A percentile compares a stretch with the other conserved stretches of the same genome.
Evolutionary conservation across 1,140 invertebrate species (phyloP).

Genomic region (Coenobita brevimanus): DNA sequence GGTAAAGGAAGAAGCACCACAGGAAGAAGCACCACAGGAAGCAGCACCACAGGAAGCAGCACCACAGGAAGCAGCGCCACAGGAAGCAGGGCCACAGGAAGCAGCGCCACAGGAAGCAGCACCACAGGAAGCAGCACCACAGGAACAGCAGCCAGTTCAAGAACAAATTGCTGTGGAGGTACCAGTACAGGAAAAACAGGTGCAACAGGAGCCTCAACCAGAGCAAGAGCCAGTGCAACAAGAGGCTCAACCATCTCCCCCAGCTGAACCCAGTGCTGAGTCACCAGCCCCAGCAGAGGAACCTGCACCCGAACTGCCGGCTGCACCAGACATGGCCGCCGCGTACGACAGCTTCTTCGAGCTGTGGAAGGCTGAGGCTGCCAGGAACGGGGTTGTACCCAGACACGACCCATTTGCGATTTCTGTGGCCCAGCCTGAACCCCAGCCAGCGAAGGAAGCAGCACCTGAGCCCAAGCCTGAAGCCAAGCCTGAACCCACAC

Average conservation of each 20-base stretch:
- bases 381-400: conserved; percentile 25
- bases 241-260: not conserved
- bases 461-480: too few relatives aligned
- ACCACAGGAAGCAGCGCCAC: not conserved
- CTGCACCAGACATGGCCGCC: not conserved
- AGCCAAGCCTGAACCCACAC: too few relatives aligned
- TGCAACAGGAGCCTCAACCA: not conserved
- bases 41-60: not conserved
- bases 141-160: not conserved
- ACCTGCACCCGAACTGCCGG: not conserved
- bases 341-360: conserved; percentile 18
- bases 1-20: not conserved
- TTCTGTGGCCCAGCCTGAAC: not conserved
- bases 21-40: not conserved
- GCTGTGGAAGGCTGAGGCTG: conserved; percentile 15
- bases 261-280: not conserved
- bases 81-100: not conserved
- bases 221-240: not conserved
- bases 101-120: not conserved
- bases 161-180: not conserved
- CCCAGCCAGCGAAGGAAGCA: not conserved
- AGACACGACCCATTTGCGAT: not conserved
- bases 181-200: not conserved
- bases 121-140: not conserved
- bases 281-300: not conserved